These are phyloP conservation scores for Drusus annulatus DNA, from an alignment of 1,140 invertebrate species.

Conservation along the genomic window DNA sequence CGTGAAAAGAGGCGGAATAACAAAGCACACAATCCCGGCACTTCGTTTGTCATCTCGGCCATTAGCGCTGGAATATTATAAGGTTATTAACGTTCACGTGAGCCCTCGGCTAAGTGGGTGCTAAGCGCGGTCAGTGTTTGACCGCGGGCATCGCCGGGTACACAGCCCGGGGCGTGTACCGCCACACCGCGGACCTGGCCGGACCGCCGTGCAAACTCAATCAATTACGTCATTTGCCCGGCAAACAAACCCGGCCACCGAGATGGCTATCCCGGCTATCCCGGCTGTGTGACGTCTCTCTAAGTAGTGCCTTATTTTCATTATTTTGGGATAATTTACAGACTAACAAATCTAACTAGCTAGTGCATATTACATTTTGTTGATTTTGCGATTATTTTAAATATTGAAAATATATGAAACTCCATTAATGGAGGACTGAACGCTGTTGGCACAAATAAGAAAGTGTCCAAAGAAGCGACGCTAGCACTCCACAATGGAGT, in stretches of 20 bases:
- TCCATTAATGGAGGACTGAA: too few species aligned
- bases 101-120: background rate
- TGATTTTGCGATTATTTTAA: too few species aligned
- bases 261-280: background rate
- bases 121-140: slow-evolving; percentile 20
- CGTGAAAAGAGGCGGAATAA: too few species aligned
- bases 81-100: background rate
- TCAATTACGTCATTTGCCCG: slow-evolving; percentile 57
- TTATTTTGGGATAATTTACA: too few species aligned
- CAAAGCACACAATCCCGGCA: background rate
- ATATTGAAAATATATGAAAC: too few species aligned
- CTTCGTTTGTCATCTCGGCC: slow-evolving; percentile 2
- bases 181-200: background rate
- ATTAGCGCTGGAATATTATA: background rate
- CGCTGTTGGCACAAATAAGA: too few species aligned
- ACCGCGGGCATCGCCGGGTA: slow-evolving; percentile 3
- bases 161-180: slow-evolving; percentile 18
- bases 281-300: background rate
- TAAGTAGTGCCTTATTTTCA: background rate
- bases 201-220: slow-evolving; percentile 54
- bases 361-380: too few species aligned
- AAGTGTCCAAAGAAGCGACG: too few species aligned
- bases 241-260: slow-evolving; percentile 47
- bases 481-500: too few species aligned
- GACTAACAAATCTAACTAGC: too few species aligned